Evolutionary conservation across 1,140 invertebrate species (phyloP).

Genomic region (Psilanteris sp.): DNA sequence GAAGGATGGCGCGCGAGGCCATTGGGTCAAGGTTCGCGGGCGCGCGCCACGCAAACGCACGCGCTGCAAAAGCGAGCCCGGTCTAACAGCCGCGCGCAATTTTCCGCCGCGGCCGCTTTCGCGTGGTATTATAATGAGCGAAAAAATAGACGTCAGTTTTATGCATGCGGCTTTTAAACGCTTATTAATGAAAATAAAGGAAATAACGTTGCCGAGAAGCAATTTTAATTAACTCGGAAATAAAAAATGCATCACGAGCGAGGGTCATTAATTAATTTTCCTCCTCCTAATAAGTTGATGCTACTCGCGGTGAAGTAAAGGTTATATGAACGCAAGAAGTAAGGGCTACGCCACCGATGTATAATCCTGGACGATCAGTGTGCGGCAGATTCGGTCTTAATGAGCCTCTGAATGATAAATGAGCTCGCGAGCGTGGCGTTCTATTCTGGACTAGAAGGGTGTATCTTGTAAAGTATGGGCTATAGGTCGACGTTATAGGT

Average conservation of each 20-base stretch:
- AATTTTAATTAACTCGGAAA: conserved; percentile 41
- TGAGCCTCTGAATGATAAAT: conserved; percentile 78
- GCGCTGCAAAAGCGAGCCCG: no score
- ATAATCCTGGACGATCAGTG: conserved; percentile 76
- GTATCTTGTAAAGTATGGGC: conserved; percentile 69
- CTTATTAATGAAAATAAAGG: no score
- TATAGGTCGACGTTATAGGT: conserved; percentile 65
- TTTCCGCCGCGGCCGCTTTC: no score
- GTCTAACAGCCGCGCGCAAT: no score
- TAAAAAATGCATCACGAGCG: conserved; percentile 17
- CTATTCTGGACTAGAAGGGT: conserved; percentile 69
- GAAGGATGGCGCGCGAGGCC: conserved; percentile 72
- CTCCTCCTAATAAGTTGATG: conserved; percentile 38
- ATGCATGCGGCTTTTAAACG: no score
- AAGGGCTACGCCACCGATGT: conserved; percentile 70
- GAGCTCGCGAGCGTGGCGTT: conserved; percentile 72
- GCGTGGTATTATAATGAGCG: no score
- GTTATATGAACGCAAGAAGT: conserved; percentile 67
- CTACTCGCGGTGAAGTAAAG: conserved; percentile 52
- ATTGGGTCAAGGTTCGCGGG: no score
- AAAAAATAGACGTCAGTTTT: no score
- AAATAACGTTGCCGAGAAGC: no score
- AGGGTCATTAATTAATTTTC: conserved; percentile 47
- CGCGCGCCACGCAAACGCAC: no score
- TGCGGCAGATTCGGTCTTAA: conserved; percentile 77